Percentiles rank a stretch among this genome's conserved stretches.
These are phyloP conservation scores for Diarsia rubi DNA, from an alignment of 2,888 invertebrate genomes.

Conservation along the genomic window DNA sequence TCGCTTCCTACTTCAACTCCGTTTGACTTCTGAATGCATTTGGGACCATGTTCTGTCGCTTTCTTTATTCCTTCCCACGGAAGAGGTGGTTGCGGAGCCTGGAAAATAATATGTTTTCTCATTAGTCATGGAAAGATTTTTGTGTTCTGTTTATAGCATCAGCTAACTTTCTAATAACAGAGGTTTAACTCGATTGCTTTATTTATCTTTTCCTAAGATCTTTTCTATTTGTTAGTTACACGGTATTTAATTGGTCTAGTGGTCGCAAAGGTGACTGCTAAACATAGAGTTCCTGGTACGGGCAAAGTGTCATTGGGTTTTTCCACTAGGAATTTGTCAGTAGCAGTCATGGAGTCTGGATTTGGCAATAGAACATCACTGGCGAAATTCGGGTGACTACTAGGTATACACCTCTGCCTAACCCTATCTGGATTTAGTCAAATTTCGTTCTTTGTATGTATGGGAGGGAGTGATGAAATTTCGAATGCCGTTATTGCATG, in stretches of 20 bases:
- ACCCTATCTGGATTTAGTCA: no score
- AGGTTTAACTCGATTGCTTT: not conserved
- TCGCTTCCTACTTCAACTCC: slow-evolving; percentile 68
- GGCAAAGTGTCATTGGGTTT: no score
- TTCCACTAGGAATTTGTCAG: no score
- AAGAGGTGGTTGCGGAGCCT: slow-evolving; percentile 74
- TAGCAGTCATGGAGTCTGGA: no score
- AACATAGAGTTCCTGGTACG: no score
- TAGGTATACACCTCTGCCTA: no score
- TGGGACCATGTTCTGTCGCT: slow-evolving; percentile 71
- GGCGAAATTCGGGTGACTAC: no score
- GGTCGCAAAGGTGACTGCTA: no score
- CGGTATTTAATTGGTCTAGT: not conserved
- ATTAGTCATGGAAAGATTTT: not conserved
- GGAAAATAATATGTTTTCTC: slow-evolving; percentile 47
- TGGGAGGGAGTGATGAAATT: no score
- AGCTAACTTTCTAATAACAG: not conserved
- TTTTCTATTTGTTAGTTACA: not conserved
- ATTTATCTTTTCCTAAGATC: not conserved
- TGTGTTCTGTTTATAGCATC: not conserved
- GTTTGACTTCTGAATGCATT: slow-evolving; percentile 70
- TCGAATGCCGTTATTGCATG: no score
- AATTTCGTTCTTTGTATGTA: no score
- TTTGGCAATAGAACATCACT: no score
- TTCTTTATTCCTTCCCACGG: slow-evolving; percentile 73